Base-by-base conservation (phyloP, 1,140 invertebrate species). In the Temnothorax curvispinosus region DNA sequence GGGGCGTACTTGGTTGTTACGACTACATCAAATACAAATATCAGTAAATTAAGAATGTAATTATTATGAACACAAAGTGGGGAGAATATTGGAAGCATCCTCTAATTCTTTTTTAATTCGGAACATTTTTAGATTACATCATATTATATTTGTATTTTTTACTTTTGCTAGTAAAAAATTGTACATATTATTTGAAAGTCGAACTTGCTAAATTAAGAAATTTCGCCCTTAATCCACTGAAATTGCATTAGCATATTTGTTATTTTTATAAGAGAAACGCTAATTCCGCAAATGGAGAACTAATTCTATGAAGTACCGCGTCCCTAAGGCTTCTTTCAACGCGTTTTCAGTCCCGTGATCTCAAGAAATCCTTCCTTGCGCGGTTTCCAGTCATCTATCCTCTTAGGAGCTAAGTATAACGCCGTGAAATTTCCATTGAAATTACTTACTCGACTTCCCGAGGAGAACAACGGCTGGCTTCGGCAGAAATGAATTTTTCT, bases 401-500 rank as follows among this genome's bases (percentile, higher is more conserved):
- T 84, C 80, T 84, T 84, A 84, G 80, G 56, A 84, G 80, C 80
- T 75, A 75, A 84, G 80, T 84, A 84, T 84, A 75, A 84, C 80
- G 71, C 69, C 41, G 80, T 84, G 80, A 84, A 84, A 84, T 84
- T 84, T 84, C 80, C 80, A 84, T 84, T 84, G 80, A 84, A 84
- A 84, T 84, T 84, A 84, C 80, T 84, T 84, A 84, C 80, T 84
- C 80, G 80, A 84, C 80, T 84, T 84, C 69, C 69, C 69, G 69
- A 47, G 13, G 69, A 75, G 80, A 75, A 84, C 69, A 84, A 84
- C 80, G 69, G 69, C 80, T 74, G 80, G 80, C 80, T 84, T 84
- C 80, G 80, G 80, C 80, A 84, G 69, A 84, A 84, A 84, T 84
- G 80, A 84, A 84, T 84, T 84, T 84, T 84, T 84, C 80, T 75